Conservation (phyloP, 2,113 vertebrate genomes). For the Fregata magnificens region DNA sequence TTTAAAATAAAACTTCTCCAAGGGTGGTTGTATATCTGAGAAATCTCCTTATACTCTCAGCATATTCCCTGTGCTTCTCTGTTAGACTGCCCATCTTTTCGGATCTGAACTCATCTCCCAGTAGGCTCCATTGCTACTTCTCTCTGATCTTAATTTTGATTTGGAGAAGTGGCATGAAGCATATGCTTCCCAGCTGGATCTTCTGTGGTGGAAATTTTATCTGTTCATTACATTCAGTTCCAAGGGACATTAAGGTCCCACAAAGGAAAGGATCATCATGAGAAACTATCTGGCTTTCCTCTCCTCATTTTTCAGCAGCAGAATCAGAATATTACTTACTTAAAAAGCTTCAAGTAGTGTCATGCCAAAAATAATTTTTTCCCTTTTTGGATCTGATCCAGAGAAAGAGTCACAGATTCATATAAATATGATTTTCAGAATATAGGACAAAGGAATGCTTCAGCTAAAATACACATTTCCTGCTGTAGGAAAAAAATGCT, state of each 20-base stretch:
- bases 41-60: not conserved
- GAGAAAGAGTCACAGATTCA: not conserved
- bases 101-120: not conserved
- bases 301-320: not conserved
- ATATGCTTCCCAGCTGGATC: not conserved
- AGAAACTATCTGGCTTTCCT: not conserved
- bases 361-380: not conserved
- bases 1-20: not conserved
- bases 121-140: not conserved
- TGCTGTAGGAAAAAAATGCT: not conserved
- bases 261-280: not conserved
- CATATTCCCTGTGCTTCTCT: not conserved
- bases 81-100: not conserved
- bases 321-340: not conserved
- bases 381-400: not conserved
- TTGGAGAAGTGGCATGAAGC: constrained; percentile 1
- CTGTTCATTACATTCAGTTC: not conserved
- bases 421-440: not conserved
- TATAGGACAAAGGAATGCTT: not conserved
- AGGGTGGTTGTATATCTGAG: not conserved
- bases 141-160: constrained; percentile 23
- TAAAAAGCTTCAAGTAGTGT: not conserved
- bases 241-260: not conserved
- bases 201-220: not conserved
- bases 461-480: not conserved